These are phyloP conservation scores for Rhogogaster chlorosoma DNA, from an alignment of 2,888 invertebrate species.

Conservation along the genomic window DNA sequence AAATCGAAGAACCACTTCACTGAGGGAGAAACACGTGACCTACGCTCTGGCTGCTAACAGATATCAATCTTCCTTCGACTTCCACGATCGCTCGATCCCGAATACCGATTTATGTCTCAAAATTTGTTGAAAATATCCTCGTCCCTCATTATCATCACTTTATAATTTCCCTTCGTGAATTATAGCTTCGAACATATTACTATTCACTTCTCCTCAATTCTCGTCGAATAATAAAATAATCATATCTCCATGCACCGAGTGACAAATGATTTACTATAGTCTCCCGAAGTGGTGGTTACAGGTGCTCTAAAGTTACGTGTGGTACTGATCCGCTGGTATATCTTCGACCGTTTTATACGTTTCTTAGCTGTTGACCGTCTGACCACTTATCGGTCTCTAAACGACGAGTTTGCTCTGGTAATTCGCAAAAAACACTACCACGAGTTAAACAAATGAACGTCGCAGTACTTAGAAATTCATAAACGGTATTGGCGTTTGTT, in stretches of 20 bases:
- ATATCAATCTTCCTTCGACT: background rate
- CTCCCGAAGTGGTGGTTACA: background rate
- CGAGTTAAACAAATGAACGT: slow-evolving; percentile 4
- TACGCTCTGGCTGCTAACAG: background rate
- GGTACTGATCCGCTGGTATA: slow-evolving; percentile 54
- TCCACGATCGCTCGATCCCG: background rate
- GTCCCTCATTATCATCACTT: background rate
- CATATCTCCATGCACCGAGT: background rate
- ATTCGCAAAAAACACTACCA: slow-evolving; percentile 61
- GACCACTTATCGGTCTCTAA: slow-evolving; percentile 70
- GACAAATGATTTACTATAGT: background rate
- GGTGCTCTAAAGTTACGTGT: background rate
- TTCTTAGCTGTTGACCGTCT: slow-evolving; percentile 60
- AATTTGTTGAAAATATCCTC: background rate
- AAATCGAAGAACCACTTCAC: background rate
- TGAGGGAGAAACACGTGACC: background rate
- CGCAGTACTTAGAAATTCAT: background rate
- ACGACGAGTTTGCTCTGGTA: slow-evolving; percentile 67
- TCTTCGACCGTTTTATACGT: slow-evolving; percentile 57
- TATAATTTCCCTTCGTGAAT: background rate
- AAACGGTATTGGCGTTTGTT: background rate
- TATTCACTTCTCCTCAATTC: background rate
- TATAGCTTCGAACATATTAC: background rate
- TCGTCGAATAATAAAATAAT: background rate
- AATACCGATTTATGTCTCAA: background rate